phyloP scores from a whole-genome alignment of 2,888 invertebrate species.

The Amiota mariae region DNA sequence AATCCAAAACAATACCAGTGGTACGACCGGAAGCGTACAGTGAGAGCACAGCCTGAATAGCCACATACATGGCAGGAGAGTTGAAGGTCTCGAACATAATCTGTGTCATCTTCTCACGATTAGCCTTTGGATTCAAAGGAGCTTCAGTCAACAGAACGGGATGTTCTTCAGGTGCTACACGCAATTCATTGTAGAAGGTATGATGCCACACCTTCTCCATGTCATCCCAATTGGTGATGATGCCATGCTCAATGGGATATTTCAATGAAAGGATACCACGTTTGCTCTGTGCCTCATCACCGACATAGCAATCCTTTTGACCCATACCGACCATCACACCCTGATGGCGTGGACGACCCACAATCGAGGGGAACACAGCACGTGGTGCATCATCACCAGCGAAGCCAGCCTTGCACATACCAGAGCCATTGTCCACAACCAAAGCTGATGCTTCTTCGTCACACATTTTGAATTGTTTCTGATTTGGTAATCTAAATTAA shows the following conservation, averaged over 20 bases:
- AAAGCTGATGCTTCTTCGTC: constrained; percentile 94
- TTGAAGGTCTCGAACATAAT: constrained; percentile 96
- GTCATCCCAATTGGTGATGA: constrained; percentile 98
- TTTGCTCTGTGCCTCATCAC: constrained; percentile 97
- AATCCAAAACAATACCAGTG: constrained; percentile 96
- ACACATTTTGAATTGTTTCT: constrained; percentile 79
- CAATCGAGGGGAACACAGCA: constrained; percentile 94
- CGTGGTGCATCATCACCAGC: constrained; percentile 96
- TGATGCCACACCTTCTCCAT: constrained; percentile 99
- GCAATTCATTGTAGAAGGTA: constrained; percentile 98
- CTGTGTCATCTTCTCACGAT: constrained; percentile 93
- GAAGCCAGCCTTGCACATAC: constrained; percentile 98
- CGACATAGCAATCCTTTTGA: constrained; percentile 97
- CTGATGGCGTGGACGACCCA: constrained; percentile 93
- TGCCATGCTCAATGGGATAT: constrained; percentile 97
- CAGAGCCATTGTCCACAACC: constrained; percentile 97
- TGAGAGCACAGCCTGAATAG: constrained; percentile 93
- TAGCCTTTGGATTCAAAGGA: constrained; percentile 91
- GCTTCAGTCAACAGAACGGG: constrained; percentile 91
- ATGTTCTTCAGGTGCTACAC: constrained; percentile 95
- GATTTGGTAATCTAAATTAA: constrained; percentile 22
- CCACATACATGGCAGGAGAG: constrained; percentile 95
- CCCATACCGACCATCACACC: constrained; percentile 99
- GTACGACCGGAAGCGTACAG: constrained; percentile 97
- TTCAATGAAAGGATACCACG: constrained; percentile 96